A percentile compares a stretch with the other conserved stretches of the same genome.
These are phyloP conservation scores for Trachymyrmex septentrionalis DNA, from an alignment of 1,140 invertebrate species.

Conservation along the genomic window DNA sequence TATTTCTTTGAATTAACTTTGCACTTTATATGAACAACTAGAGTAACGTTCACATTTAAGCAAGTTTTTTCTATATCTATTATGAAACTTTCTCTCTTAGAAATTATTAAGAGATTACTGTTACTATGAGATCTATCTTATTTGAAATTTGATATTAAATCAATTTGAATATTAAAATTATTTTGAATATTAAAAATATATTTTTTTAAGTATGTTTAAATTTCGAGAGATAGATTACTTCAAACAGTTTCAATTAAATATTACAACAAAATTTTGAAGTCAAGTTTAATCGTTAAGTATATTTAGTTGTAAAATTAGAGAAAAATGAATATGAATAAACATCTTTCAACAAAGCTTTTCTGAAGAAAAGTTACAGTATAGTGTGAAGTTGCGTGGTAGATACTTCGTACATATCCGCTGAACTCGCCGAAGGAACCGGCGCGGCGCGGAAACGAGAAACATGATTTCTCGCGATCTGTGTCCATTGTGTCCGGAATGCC, in stretches of 20 bases:
- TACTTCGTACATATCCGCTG: conserved; percentile 29
- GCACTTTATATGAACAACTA: not conserved
- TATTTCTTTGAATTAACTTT: conserved; percentile 13
- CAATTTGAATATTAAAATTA: conserved; percentile 7
- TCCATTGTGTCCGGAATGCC: conserved; percentile 47
- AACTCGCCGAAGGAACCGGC: conserved; percentile 31
- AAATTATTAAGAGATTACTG: not conserved
- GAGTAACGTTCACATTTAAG: conserved; percentile 47
- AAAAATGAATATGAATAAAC: not conserved
- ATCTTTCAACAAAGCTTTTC: not conserved
- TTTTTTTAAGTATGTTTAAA: not conserved
- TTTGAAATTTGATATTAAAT: not conserved
- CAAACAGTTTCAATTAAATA: not conserved
- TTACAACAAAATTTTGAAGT: not conserved
- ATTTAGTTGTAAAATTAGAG: not conserved
- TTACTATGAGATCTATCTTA: not conserved
- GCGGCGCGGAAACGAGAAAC: conserved; percentile 29
- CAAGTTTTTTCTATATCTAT: conserved; percentile 35
- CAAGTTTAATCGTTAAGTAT: not conserved
- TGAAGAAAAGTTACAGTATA: not conserved
- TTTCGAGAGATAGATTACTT: not conserved
- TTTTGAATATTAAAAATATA: not conserved
- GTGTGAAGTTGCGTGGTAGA: not conserved
- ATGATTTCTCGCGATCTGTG: conserved; percentile 59
- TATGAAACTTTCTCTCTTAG: not conserved